Evolutionary conservation across 2,888 invertebrate species (phyloP).

Genomic region (Chrysomela aeneicollis): DNA sequence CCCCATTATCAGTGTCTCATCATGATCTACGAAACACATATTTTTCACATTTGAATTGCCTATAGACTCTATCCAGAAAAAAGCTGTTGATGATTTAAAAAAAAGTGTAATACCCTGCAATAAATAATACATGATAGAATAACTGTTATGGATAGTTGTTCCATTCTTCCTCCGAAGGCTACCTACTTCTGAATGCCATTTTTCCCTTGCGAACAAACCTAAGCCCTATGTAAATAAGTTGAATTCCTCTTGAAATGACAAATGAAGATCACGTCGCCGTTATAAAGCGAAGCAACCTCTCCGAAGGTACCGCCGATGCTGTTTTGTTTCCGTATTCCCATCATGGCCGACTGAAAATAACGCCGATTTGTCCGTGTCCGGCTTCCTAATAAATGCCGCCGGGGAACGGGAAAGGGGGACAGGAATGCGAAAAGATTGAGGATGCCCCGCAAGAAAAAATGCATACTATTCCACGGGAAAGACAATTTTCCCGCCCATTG

Average conservation of each 20-base stretch:
- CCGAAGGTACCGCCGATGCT: conserved; percentile 41
- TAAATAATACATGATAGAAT: no score
- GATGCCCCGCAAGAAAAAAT: conserved; percentile 59
- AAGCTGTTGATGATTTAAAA: no score
- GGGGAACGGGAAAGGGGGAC: conserved; percentile 55
- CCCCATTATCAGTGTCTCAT: no score
- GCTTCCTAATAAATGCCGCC: conserved; percentile 53
- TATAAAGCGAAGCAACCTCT: conserved; percentile 34
- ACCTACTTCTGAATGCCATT: no score
- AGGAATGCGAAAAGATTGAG: conserved; percentile 61
- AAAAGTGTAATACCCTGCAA: no score
- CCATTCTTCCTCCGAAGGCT: no score
- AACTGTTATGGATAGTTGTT: no score
- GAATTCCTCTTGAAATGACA: conserved; percentile 21
- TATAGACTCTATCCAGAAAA: no score
- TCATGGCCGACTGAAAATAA: conserved; percentile 61
- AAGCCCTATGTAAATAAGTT: not conserved
- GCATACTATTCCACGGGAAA: conserved; percentile 52
- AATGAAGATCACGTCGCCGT: conserved; percentile 30
- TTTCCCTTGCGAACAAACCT: no score
- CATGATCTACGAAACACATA: no score
- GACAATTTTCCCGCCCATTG: conserved; percentile 65
- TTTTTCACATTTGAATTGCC: no score
- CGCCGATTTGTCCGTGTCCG: conserved; percentile 62
- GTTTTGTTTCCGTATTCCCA: conserved; percentile 54